Evolutionary conservation across 35 echinoderm and acorn worm genomes (phyloP), one percentile per base, ranked within the genome.

Genomic region (Heliocidaris erythrogramma): DNA sequence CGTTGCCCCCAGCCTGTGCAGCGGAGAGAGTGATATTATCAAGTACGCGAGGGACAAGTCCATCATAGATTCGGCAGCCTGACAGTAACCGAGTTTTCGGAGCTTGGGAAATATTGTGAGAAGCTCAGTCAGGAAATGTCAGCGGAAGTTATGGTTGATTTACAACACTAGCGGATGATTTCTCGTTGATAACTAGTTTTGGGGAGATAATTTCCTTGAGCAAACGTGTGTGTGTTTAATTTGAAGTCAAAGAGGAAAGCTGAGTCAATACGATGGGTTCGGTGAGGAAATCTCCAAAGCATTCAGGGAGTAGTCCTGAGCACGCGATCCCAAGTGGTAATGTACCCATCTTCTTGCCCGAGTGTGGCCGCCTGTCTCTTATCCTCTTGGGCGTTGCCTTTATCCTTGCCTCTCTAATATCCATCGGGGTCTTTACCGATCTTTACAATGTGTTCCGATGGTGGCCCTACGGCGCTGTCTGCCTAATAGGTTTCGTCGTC

Each of bases 391-490:
- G 91, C 50, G 91, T 92, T 10, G 47, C 49, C 49, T 92, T 92
- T 21, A 92, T 92, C 91, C 91, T 92, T 30, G 91, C 91, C 47
- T 92, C 91, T 6, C 49, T 92, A 2, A 92, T 92, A 13, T 48
- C 31, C 13, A 92, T 92, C 49, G 91, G 91, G 47, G 91, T 92
- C 17, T 59, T 92, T 16, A 92, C 91, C 49, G 91, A 92, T 59
- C 91, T 92, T 7, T 92, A 92, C n/a, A 92, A 92, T 30, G 91
- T 92, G 47, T 92, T 92, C 50, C 91, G 91, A 30, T 52, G 47
- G 48, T 92, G 91, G 91, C 91, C 91, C 48, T 92, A 92, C 49
- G 91, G 91, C 16, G 49, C 49, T 27, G 91, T 92, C 47, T 92
- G 91, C 21, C 5, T 92, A 11, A 92, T 59, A 32, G 91, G 31